Evolutionary conservation across 2,113 vertebrate species (phyloP).

Genomic region (Pelobates fuscus): DNA sequence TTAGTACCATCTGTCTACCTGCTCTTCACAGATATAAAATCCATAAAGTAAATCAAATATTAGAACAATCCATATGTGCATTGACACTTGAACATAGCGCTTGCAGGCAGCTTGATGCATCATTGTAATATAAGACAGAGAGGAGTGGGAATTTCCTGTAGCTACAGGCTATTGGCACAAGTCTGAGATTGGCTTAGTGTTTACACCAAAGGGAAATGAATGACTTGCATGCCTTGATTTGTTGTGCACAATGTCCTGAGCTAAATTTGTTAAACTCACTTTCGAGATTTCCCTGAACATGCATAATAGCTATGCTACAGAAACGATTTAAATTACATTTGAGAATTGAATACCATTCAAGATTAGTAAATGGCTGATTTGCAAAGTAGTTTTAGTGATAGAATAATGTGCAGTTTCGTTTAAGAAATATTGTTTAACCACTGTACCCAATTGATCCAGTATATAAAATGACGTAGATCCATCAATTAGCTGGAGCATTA

Average conservation of each 20-base stretch:
- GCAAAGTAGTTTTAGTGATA: no score
- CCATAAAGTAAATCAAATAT: not conserved
- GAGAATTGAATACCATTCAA: no score
- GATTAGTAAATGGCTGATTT: no score
- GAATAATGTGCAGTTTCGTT: no score
- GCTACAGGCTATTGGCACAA: constrained; percentile 37
- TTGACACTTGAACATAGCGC: constrained; percentile 26
- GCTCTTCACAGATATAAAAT: not conserved
- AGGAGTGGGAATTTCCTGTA: constrained; percentile 43
- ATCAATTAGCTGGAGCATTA: no score
- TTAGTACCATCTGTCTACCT: no score
- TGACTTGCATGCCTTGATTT: constrained; percentile 40
- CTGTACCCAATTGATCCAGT: no score
- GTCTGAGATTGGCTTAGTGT: constrained; percentile 19
- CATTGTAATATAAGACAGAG: constrained; percentile 18
- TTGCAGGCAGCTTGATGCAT: constrained; percentile 16
- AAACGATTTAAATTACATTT: no score
- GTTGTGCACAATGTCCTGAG: constrained; percentile 7
- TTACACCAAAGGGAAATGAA: constrained; percentile 24
- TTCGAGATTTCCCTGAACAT: not conserved
- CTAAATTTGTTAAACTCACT: constrained; percentile 11
- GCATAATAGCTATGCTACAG: no score
- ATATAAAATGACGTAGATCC: no score
- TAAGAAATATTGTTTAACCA: no score
- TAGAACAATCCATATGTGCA: constrained; percentile 23